Evolutionary conservation across 1,140 invertebrate species (phyloP).

Genomic region (Drosophila cardini): DNA sequence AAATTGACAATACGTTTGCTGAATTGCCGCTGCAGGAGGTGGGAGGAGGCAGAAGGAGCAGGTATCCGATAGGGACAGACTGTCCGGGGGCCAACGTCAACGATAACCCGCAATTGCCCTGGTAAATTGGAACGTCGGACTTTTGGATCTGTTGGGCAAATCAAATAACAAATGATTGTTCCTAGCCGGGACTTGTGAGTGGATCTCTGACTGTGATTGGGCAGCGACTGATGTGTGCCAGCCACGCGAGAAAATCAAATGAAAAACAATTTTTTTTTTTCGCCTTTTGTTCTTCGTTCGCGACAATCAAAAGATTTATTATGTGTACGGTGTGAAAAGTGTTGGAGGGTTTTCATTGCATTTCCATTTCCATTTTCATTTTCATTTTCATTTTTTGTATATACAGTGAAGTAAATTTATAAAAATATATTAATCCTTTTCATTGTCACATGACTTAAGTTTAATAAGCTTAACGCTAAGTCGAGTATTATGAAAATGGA

Average conservation of each 20-base stretch:
- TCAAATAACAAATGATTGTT: conserved; percentile 77
- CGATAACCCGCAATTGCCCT: conserved; percentile 51
- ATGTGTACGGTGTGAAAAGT: conserved; percentile 21
- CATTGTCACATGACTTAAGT: not conserved
- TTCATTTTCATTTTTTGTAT: no score
- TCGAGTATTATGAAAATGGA: conserved; percentile 7
- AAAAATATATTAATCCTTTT: conserved; percentile 19
- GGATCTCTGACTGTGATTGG: conserved; percentile 51
- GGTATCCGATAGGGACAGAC: not conserved
- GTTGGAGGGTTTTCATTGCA: conserved; percentile 36
- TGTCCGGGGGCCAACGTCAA: conserved; percentile 32
- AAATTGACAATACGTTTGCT: conserved; percentile 41
- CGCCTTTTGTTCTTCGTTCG: not conserved
- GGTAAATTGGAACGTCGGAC: conserved; percentile 58
- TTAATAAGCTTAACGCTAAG: conserved; percentile 35
- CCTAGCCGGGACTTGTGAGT: conserved; percentile 27
- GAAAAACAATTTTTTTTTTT: conserved; percentile 48
- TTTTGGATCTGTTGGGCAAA: conserved; percentile 54
- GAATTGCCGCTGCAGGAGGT: conserved; percentile 4
- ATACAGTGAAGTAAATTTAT: not conserved
- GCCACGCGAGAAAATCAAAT: conserved; percentile 58
- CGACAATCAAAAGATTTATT: conserved; percentile 42
- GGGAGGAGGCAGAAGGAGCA: not conserved
- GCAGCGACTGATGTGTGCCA: conserved; percentile 48
- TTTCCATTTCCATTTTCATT: conserved; percentile 19